Percentiles rank a stretch among this genome's conserved stretches.
Conservation (phyloP, 1,140 invertebrate species). For the Sinonovacula constricta region DNA sequence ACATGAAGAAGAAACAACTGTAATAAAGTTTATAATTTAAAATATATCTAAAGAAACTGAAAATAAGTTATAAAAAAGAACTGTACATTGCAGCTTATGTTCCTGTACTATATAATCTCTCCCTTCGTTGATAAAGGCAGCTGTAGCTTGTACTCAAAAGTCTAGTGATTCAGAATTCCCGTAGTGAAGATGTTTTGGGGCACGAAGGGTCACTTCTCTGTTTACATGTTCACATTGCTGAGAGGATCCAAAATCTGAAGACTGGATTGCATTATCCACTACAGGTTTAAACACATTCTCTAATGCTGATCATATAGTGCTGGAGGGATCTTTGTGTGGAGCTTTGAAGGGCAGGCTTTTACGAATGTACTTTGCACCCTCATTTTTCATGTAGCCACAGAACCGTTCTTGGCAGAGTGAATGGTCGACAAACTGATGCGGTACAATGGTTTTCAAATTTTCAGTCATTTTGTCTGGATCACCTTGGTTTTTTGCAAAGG, state of each 20-base stretch:
- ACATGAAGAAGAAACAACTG: too few species aligned
- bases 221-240: slow-evolving; percentile 40
- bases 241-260: slow-evolving; percentile 16
- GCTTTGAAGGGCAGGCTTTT: slow-evolving; percentile 46
- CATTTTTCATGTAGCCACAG: slow-evolving; percentile 45
- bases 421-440: slow-evolving; percentile 48
- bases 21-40: too few species aligned
- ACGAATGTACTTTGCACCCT: slow-evolving; percentile 22
- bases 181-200: slow-evolving; percentile 22
- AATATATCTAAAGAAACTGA: too few species aligned
- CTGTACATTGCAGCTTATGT: too few species aligned
- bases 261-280: slow-evolving; percentile 9
- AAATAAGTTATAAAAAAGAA: too few species aligned
- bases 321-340: slow-evolving; percentile 10
- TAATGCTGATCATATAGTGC: not conserved
- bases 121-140: slow-evolving; percentile 37
- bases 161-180: slow-evolving; percentile 19
- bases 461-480: slow-evolving; percentile 27
- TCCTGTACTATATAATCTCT: slow-evolving; percentile 23
- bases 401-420: slow-evolving; percentile 37
- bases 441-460: slow-evolving; percentile 44
- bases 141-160: slow-evolving; percentile 13
- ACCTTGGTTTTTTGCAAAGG: slow-evolving; percentile 52
- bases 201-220: slow-evolving; percentile 1
- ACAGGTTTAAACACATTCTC: slow-evolving; percentile 6